phyloP scores from a whole-genome alignment of 2,113 vertebrate genomes.

The Lanius collurio region DNA sequence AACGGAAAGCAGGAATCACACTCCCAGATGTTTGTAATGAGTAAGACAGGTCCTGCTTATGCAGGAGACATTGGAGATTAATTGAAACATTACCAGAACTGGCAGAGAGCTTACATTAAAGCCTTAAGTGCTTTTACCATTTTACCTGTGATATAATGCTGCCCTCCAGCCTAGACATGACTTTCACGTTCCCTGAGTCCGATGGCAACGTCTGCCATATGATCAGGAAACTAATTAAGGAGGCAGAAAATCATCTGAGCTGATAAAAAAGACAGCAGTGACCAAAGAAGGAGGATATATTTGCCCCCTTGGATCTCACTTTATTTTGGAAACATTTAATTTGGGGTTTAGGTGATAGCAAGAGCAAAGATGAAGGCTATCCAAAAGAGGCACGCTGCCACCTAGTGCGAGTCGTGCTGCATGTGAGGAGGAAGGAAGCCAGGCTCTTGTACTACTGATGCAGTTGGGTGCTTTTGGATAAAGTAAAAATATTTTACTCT shows the following conservation, averaged over 20 bases:
- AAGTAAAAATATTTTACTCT: background rate
- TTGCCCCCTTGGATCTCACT: background rate
- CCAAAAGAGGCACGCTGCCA: background rate
- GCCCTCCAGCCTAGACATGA: background rate
- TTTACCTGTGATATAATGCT: background rate
- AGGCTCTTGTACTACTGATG: no score
- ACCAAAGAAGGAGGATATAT: background rate
- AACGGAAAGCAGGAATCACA: background rate
- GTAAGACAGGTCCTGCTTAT: background rate
- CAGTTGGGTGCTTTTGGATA: background rate
- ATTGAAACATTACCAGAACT: background rate
- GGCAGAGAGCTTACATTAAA: background rate
- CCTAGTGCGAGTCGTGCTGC: background rate
- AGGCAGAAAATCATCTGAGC: background rate
- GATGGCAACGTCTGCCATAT: accelerated
- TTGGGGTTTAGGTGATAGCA: background rate
- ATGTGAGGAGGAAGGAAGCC: background rate
- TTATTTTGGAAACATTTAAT: background rate
- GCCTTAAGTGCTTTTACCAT: background rate
- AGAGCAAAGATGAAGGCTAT: accelerated
- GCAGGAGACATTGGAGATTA: background rate
- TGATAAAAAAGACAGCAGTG: background rate
- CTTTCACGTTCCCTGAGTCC: accelerated
- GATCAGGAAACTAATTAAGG: background rate
- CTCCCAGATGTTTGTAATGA: background rate